Base-by-base conservation (phyloP, 2,113 vertebrate genomes). In the Hydropotes inermis region DNA sequence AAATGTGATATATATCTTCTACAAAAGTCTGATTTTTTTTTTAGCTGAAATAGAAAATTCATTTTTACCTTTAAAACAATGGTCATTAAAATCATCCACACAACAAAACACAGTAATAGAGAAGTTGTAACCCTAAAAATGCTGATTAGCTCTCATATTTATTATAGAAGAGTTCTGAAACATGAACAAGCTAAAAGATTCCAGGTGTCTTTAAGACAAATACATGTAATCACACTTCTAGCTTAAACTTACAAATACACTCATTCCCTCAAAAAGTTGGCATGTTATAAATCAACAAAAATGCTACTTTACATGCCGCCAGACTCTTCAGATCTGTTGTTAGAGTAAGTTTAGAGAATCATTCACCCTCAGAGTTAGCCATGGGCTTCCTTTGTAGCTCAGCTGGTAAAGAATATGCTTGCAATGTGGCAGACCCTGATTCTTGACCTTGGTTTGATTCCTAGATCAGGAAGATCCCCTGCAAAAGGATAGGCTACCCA, bases 31-130 rank as follows among this genome's bases (percentile, higher is more conserved):
- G 33, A 79, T 60, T 83, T 60, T 57, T 55, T 70, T 94, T 94
- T 60, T 43, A 60, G 27, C 55, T 92, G 14, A 90, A 93, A 92
- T 11, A 60, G 9, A 60, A 95, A 92, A 87, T 61, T 84, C 52
- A 84, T 50, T 87, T 39, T 70, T 74, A 47, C 15, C 10, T 27
- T 79, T 54, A 84, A 76, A 91, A 83, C 17, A 96, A 89, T 25
- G 30, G 21, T 61, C 50, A 87, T 39, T 93, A 93, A 96, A 94
- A 97, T 89, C n/a, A 94, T 78, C 54, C 57, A 76, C 61, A 89
- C n/a, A 91, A 9, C 55, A 95, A 92, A 94, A 83, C 27, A 86
- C 12, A 82, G 45, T 43, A 43, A 23, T 23, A 84, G 27, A 92
- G 39, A 96, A 96, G 25, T 8, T 86, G 1, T 16, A 91, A 60